Evolutionary conservation across 37 sponge, comb jelly and placozoan genomes (phyloP).

Genomic region (Chondrosia reniformis): DNA sequence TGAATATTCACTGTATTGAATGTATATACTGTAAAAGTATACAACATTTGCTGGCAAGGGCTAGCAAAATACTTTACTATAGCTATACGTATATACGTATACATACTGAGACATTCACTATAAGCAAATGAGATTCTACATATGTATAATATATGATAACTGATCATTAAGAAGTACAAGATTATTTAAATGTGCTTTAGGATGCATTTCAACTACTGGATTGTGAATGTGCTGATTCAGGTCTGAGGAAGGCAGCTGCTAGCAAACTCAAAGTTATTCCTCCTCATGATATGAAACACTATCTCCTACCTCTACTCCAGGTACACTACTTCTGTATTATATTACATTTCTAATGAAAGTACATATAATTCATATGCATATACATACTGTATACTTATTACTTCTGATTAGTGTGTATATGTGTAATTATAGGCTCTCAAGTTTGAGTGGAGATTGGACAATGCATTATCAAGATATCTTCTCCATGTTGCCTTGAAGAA

Average conservation of each 20-base stretch:
- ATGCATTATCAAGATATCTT: slow-evolving; percentile 65
- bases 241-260: slow-evolving; percentile 61
- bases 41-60: too few species aligned
- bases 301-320: slow-evolving; percentile 80
- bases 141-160: too few species aligned
- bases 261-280: slow-evolving; percentile 36
- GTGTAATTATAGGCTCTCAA: slow-evolving; percentile 58
- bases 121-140: too few species aligned
- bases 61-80: too few species aligned
- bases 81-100: too few species aligned
- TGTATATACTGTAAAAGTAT: too few species aligned
- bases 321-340: slow-evolving; percentile 30
- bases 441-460: slow-evolving; percentile 83
- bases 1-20: too few species aligned
- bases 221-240: slow-evolving; percentile 48
- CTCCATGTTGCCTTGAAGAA: slow-evolving; percentile 66
- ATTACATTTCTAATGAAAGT: neutral
- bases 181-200: neutral
- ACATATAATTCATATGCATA: too few species aligned
- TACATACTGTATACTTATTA: too few species aligned
- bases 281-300: slow-evolving; percentile 47
- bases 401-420: neutral
- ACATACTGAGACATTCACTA: too few species aligned
- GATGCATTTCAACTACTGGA: slow-evolving; percentile 37
- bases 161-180: too few species aligned